A percentile compares a stretch with the other conserved stretches of the same genome.
Conservation (phyloP, 2,113 vertebrate species). For the Psittacus erithacus region DNA sequence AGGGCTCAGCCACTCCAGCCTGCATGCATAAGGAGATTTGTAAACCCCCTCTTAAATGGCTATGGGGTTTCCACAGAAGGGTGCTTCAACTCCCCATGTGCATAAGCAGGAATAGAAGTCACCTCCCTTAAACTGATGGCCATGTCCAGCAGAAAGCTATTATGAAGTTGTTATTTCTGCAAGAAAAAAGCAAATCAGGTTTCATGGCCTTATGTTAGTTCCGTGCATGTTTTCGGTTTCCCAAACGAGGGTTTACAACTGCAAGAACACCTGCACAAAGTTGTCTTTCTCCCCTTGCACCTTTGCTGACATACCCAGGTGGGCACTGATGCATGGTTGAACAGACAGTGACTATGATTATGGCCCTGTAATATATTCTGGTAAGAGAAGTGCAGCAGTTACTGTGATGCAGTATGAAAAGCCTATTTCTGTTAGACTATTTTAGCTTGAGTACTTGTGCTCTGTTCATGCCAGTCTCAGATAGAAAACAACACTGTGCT, state of each 20-base stretch:
- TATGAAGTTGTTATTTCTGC: neutral
- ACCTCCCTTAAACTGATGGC: neutral
- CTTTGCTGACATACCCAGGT: neutral
- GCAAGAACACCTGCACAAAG: neutral
- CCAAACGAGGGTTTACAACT: neutral
- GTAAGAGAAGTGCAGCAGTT: neutral
- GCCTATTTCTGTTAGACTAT: neutral
- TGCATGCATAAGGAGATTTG: neutral
- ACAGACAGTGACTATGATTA: neutral
- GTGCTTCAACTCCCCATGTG: neutral
- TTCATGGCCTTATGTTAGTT: neutral
- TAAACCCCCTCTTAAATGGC: neutral
- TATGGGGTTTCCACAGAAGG: neutral
- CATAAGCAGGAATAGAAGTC: neutral
- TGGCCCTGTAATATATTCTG: neutral
- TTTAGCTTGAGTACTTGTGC: neutral
- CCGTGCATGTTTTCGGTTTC: neutral
- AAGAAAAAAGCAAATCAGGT: neutral
- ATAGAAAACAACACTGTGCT: neutral
- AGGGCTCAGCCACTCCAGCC: neutral
- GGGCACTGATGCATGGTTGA: neutral
- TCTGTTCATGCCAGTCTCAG: neutral
- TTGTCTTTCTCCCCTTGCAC: neutral
- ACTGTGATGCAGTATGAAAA: neutral
- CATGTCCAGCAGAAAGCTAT: neutral